Evolutionary conservation across 2,888 invertebrate species (phyloP), one percentile per base, ranked within the genome.

Genomic region (Nematopogon swammerdamellus): DNA sequence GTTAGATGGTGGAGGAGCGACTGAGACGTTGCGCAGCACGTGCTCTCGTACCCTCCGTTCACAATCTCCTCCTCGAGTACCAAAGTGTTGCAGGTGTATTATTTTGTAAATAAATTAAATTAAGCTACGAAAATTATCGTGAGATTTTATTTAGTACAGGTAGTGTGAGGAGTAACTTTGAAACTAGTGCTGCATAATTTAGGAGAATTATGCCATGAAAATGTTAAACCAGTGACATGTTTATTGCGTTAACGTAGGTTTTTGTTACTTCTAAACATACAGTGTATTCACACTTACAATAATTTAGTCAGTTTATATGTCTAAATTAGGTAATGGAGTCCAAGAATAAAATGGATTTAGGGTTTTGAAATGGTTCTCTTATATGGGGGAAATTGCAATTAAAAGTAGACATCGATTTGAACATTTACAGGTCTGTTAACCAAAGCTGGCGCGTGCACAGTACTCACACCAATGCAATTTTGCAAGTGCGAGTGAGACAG

Each of bases 101-200:
- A 36, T 36, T 36, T 36, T 36, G 36, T 36, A 36, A 36, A 36
- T 36, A 36, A 14, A 36, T 36, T 36, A 36, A 14, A 14, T 3
- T 36, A 36, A 36, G 36, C 36, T 36, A 8, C 14, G n/a, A 14
- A 14, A 36, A 25, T 14, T 36, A 36, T 14, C 14, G 25, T 36
- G 36, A 36, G 36, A 36, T 36, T 48, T 44, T 2, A 48, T 44
- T 29, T 16, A 48, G 44, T 44, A 29, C 29, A 14, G 19, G n/a
- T 16, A 46, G 29, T 29, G 16, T 4, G 19, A 25, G 18, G 5
- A n/a, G 18, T 16, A 46, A 20, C 29, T n/a, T 46, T 17, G 46
- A 25, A 25, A 46, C 16, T 46, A 46, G 29, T 14, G 25, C 29
- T 20, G 20, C 25, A 25, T 46, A 19, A 46, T 46, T 46, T 46